Percentiles rank a stretch among this genome's conserved stretches.
phyloP scores from a whole-genome alignment of 2,888 invertebrate genomes.

The Acleris sparsana region DNA sequence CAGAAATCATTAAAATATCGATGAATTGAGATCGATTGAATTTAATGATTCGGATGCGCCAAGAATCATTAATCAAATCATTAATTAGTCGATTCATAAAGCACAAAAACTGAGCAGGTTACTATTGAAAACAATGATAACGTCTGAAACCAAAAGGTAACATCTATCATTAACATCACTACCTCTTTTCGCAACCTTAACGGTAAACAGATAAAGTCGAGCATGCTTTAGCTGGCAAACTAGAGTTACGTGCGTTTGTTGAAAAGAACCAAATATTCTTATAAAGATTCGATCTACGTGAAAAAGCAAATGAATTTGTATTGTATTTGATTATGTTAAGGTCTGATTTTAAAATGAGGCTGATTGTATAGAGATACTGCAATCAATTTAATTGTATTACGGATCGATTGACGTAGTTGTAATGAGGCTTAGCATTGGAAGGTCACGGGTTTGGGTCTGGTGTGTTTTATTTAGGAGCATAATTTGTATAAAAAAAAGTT shows the following conservation, averaged over 20 bases:
- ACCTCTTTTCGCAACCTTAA: too few species aligned
- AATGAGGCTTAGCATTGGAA: not conserved
- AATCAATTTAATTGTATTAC: conserved; percentile 3
- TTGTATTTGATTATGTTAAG: not conserved
- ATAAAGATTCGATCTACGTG: too few species aligned
- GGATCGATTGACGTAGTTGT: not conserved
- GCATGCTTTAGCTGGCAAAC: too few species aligned
- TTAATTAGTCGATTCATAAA: conserved; percentile 29
- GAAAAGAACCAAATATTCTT: too few species aligned
- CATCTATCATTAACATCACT: too few species aligned
- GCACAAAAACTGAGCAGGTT: conserved; percentile 3
- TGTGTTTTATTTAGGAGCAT: too few species aligned
- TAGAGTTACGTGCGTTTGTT: too few species aligned
- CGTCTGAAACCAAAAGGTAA: too few species aligned
- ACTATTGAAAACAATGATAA: not conserved
- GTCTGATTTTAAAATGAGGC: not conserved
- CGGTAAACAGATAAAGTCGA: too few species aligned
- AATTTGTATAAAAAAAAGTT: too few species aligned
- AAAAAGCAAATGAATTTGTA: not conserved
- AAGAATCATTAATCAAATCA: conserved; percentile 25
- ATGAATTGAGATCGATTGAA: conserved; percentile 32
- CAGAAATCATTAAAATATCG: conserved; percentile 28
- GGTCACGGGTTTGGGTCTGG: too few species aligned
- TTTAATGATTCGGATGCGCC: conserved; percentile 28
- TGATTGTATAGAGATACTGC: not conserved